Percentiles rank a stretch among this genome's conserved stretches.
phyloP scores from a whole-genome alignment of 2,797 vertebrate genomes.

The Macropus fuliginosus region DNA sequence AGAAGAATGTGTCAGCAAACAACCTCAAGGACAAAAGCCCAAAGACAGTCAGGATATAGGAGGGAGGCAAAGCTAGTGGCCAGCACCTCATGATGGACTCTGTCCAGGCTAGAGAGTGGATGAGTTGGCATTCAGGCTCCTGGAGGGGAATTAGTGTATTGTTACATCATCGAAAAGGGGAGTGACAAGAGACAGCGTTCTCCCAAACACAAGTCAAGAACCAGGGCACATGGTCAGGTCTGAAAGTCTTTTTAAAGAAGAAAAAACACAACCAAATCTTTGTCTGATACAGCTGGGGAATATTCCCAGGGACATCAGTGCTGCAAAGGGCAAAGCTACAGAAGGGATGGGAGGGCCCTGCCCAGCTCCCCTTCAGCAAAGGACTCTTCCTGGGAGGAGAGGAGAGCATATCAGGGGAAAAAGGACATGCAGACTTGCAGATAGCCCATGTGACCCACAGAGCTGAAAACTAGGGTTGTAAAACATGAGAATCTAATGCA shows the following conservation, averaged over 20 bases:
- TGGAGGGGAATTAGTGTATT: background rate
- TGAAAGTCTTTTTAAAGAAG: background rate
- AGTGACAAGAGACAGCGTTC: background rate
- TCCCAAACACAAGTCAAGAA: background rate
- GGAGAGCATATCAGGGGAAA: too few relatives aligned
- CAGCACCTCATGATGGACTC: background rate
- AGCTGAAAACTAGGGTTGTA: background rate
- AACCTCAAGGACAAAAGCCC: background rate
- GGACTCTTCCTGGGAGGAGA: too few relatives aligned
- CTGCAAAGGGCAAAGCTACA: background rate
- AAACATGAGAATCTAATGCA: background rate
- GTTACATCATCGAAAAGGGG: background rate
- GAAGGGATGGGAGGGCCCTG: background rate
- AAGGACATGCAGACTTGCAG: background rate
- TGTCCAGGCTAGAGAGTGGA: background rate
- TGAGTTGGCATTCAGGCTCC: background rate
- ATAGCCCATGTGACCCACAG: background rate
- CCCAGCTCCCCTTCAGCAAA: background rate
- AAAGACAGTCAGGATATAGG: background rate
- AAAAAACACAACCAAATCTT: background rate
- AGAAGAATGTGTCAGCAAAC: background rate
- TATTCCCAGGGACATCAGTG: background rate
- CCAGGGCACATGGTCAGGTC: background rate
- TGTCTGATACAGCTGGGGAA: background rate
- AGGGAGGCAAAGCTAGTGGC: background rate